Evolutionary conservation across 2,113 vertebrate species (phyloP), one percentile per base, ranked within the genome.

Genomic region (Shinisaurus crocodilurus): DNA sequence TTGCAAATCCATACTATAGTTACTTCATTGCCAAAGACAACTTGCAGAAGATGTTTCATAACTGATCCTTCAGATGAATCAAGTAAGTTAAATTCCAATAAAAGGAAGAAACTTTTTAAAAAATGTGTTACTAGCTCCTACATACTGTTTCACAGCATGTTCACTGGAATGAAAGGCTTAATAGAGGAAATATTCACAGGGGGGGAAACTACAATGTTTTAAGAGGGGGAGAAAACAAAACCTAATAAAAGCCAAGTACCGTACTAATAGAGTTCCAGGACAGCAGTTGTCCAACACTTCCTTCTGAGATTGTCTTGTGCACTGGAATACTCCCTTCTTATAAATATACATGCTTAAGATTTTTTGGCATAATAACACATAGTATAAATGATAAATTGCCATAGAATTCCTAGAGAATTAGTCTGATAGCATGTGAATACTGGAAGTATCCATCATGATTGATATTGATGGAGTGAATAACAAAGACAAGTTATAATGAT

Each of bases 351-450:
- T 63, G 84, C 29, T 79, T 77, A 93, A 89, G 63, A 92, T 77
- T 89, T 95, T 94, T 91, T 92, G 86, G 81, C 75, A 80, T 92
- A 88, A 93, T 82, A 90, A 90, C 93, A 90, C 74, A 93, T 18
- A 83, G 79, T 81, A 15, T 50, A 94, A 92, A 85, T 92, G 92
- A 95, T 92, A 72, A 93, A 96, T 93, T 94, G 85, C 84, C 72
- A 88, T 86, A 84, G 92, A 94, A 95, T 93, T 96, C 92, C 90
- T 86, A 90, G 32, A 85, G 90, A 95, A 96, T 96, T 95, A 94
- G 92, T 93, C 79, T 79, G 85, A 94, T 94, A 90, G 92, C 90
- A 95, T 92, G 88, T 92, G 92, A 96, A 94, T 95, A 94, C 88
- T 72, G 85, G 82, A 92, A 90, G 88, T 93, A 95, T 94, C 94